Evolutionary conservation across 2,888 invertebrate species (phyloP).

Genomic region (Iphiclides podalirius): DNA sequence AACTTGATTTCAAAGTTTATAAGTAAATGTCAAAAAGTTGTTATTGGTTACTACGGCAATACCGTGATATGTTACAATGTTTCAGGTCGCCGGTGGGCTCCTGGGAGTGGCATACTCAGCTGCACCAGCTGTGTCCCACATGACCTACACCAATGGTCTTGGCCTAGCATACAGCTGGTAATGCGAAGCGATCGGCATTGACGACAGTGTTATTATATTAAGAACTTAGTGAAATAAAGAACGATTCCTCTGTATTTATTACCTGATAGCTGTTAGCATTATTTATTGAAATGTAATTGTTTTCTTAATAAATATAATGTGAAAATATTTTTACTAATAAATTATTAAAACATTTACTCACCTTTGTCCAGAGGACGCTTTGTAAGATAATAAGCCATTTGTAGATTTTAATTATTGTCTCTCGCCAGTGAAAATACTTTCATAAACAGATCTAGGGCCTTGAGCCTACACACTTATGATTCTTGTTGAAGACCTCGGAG

Average conservation of each 20-base stretch:
- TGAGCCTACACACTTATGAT: too few species aligned
- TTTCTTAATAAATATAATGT: conserved; percentile 7
- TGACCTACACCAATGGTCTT: conserved; percentile 78
- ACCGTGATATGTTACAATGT: too few species aligned
- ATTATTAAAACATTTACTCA: too few species aligned
- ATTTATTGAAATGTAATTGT: conserved; percentile 34
- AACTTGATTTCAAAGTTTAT: too few species aligned
- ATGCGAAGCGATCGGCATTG: background rate
- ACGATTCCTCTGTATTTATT: conserved; percentile 73
- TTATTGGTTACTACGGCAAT: too few species aligned
- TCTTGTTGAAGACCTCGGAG: too few species aligned
- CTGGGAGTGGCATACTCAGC: conserved; percentile 82
- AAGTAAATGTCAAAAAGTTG: too few species aligned
- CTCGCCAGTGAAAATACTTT: too few species aligned
- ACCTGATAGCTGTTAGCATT: conserved; percentile 61
- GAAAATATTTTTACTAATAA: background rate
- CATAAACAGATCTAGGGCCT: too few species aligned
- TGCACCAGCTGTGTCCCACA: conserved; percentile 81
- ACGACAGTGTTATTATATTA: conserved; percentile 8
- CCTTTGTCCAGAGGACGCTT: too few species aligned
- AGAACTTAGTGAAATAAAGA: conserved; percentile 33
- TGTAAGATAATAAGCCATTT: too few species aligned
- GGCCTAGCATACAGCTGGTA: conserved; percentile 80
- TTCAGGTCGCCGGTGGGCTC: conserved; percentile 74
- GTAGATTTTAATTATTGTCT: too few species aligned